Evolutionary conservation across 1,140 invertebrate species (phyloP).

Genomic region (Catajapyx aquilonaris): DNA sequence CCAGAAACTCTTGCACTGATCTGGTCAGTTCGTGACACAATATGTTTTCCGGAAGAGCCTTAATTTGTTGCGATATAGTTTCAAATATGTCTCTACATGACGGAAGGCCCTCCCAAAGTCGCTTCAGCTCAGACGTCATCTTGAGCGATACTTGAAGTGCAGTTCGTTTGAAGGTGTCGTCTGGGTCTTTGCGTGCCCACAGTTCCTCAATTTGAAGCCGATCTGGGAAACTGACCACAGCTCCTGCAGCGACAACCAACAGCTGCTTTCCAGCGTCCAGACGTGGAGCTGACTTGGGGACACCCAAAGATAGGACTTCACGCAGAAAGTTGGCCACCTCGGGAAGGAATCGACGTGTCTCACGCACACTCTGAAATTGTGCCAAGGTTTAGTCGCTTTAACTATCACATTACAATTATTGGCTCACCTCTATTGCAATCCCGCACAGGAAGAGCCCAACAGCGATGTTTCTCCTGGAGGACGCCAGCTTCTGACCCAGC

Average conservation of each 20-base stretch:
- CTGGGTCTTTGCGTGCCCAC: no score
- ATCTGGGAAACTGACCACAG: not conserved
- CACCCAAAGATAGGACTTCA: not conserved
- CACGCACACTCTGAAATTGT: not conserved
- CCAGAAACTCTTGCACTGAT: not conserved
- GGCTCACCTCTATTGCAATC: not conserved
- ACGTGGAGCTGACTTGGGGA: not conserved
- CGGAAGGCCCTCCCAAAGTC: no score
- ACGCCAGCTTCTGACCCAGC: not conserved
- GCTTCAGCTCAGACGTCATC: no score
- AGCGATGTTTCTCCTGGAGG: not conserved
- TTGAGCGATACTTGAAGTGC: no score
- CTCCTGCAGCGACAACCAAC: not conserved
- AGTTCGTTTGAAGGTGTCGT: no score
- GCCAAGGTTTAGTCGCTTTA: not conserved
- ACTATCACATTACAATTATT: not conserved
- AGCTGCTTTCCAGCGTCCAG: not conserved
- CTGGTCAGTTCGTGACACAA: not conserved
- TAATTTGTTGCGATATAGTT: not conserved
- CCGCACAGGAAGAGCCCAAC: not conserved
- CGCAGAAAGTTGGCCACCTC: not conserved
- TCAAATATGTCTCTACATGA: not conserved
- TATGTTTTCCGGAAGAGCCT: not conserved
- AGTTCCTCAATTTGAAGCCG: no score
- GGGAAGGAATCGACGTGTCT: not conserved